Conservation (phyloP, 2,888 invertebrate species). For the Lobophora halterata region DNA sequence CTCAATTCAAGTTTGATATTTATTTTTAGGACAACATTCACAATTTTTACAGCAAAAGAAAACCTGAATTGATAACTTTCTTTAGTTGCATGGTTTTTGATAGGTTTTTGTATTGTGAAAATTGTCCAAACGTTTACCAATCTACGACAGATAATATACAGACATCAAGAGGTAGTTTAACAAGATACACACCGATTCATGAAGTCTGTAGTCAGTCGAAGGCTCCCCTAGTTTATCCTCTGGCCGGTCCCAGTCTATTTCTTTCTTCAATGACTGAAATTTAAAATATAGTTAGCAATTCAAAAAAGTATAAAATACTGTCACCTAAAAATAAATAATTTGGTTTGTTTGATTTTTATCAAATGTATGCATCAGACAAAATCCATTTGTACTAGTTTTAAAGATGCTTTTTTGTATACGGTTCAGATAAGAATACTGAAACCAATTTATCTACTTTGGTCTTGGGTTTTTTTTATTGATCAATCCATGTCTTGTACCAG, state of each 20-base stretch:
- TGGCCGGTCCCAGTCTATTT: conserved; percentile 90
- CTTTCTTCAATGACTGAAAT: conserved; percentile 93
- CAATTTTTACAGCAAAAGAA: too few relatives aligned
- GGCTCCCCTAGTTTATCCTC: conserved; percentile 90
- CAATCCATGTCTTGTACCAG: too few relatives aligned
- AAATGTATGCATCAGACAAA: too few relatives aligned
- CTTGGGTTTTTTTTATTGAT: too few relatives aligned
- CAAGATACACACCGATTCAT: conserved; percentile 87
- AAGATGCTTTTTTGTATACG: too few relatives aligned
- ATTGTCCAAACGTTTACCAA: conserved; percentile 27
- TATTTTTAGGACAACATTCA: conserved; percentile 12
- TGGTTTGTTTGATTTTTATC: too few relatives aligned
- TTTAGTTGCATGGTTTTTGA: too few relatives aligned
- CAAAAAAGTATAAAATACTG: not conserved
- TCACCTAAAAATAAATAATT: too few relatives aligned
- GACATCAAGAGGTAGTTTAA: conserved; percentile 23
- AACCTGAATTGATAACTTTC: not conserved
- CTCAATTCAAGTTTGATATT: conserved; percentile 11
- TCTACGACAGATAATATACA: conserved; percentile 36
- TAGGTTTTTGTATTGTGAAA: conserved; percentile 25
- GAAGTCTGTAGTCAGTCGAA: conserved; percentile 89
- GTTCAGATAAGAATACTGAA: too few relatives aligned
- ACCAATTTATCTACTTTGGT: too few relatives aligned
- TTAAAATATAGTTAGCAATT: conserved; percentile 2
- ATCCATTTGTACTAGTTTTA: too few relatives aligned